Evolutionary conservation across 2,797 vertebrate species (phyloP).

Genomic region (Gallirallus australis): DNA sequence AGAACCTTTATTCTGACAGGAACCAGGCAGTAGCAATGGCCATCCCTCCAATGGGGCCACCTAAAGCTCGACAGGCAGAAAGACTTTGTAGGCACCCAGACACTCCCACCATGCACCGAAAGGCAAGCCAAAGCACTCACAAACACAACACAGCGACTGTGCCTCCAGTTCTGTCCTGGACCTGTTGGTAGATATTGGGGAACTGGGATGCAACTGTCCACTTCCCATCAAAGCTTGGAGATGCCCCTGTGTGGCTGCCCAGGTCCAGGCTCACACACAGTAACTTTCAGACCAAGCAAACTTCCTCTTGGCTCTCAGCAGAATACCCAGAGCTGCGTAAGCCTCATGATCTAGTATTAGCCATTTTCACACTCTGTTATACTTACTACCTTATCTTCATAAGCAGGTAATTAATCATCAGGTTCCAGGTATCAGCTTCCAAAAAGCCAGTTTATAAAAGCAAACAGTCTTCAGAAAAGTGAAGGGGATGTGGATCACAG

Average conservation of each 20-base stretch:
- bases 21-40: not conserved
- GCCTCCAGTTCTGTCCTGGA: not conserved
- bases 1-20: not conserved
- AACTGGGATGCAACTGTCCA: not conserved
- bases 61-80: not conserved
- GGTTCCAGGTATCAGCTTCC: not conserved
- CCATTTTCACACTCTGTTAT: not conserved
- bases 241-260: not conserved
- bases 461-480: not conserved
- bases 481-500: not conserved
- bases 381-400: not conserved
- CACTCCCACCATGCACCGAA: accelerated
- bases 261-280: not conserved
- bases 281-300: not conserved
- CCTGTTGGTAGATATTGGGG: not conserved
- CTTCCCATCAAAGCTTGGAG: not conserved
- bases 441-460: not conserved
- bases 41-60: accelerated
- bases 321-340: not conserved
- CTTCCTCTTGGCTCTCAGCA: not conserved
- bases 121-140: not conserved
- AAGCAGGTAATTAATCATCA: not conserved
- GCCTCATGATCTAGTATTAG: not conserved
- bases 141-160: not conserved
- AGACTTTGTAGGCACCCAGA: not conserved